These are phyloP conservation scores for Amphiprion ocellaris DNA, from an alignment of 2,113 vertebrate genomes.

Conservation along the genomic window DNA sequence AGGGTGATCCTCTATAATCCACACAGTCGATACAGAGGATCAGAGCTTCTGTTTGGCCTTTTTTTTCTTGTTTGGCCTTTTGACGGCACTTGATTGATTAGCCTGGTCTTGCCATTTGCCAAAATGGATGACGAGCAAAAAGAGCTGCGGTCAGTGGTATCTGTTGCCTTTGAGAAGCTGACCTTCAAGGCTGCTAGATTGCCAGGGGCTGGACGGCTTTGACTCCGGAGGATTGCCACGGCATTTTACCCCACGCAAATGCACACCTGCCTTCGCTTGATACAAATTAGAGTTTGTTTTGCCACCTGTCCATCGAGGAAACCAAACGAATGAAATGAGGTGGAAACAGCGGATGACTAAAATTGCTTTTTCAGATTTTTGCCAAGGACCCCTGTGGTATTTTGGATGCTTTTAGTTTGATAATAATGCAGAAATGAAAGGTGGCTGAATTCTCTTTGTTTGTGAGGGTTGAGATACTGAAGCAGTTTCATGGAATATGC, in stretches of 20 bases:
- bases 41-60: constrained; percentile 42
- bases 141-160: constrained; percentile 76
- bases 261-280: constrained; percentile 25
- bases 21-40: constrained; percentile 66
- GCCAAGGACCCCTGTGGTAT: background rate
- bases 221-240: constrained; percentile 34
- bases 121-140: constrained; percentile 77
- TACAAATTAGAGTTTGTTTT: constrained; percentile 32
- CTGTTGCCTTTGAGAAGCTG: constrained; percentile 71
- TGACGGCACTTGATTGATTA: constrained; percentile 80
- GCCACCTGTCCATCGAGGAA: constrained; percentile 17
- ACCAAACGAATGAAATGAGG: constrained; percentile 1
- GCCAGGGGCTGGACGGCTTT: constrained; percentile 55
- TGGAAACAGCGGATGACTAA: background rate
- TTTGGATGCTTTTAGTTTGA: background rate
- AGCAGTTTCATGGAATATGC: background rate
- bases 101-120: constrained; percentile 72
- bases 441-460: background rate
- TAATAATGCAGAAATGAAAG: background rate
- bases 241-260: constrained; percentile 40
- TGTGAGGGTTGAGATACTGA: background rate
- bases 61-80: constrained; percentile 70
- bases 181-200: constrained; percentile 74
- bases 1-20: constrained; percentile 63
- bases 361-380: background rate